Evolutionary conservation across 2,888 invertebrate genomes (phyloP), one percentile per base, ranked within the genome.

Genomic region (Cerceris ruficornis): DNA sequence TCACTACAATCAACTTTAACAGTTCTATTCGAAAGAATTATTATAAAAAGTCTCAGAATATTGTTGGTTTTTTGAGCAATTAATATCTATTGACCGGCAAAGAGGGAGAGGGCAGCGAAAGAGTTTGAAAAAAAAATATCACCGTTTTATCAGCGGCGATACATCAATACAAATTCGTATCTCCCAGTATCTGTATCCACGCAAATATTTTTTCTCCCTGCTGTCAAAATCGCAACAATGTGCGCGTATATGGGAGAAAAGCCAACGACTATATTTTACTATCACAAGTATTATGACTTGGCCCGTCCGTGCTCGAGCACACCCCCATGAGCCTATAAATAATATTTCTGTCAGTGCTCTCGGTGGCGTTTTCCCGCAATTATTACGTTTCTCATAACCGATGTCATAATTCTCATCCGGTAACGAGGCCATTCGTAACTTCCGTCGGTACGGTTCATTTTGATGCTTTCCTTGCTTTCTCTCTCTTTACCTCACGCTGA

Each of bases 371-470:
- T 75, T 64, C 80, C 82, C 82, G 75, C 84, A 77, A 84, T 84
- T 84, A 84, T 84, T 84, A 74, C 82, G 75, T 80, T 82, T 80
- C 84, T 80, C 77, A 82, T 84, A 84, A 82, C 80, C 80, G 75
- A 82, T 82, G 82, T 80, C 80, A 77, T 82, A 84, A 83, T 83
- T 83, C 75, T 84, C 28, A 75, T 69, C 75, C 59, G 54, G 69
- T 72, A 79, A 66, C 80, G 73, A 67, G 72, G 62, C 74, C 72
- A 79, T 83, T 75, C 74, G 76, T 72, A 69, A 74, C 76, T 58
- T 66, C 67, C 39, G 60, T 39, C 60, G 15, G 62, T 55, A 46
- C 78, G 68, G 60, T 69, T 70, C 70, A 75, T 75, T 75, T 71
- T 65, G 70, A 80, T 68, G 49, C 62, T 65, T 64, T 46, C 41